Evolutionary conservation across 1,140 invertebrate species (phyloP).

Genomic region (Oppia nitens): DNA sequence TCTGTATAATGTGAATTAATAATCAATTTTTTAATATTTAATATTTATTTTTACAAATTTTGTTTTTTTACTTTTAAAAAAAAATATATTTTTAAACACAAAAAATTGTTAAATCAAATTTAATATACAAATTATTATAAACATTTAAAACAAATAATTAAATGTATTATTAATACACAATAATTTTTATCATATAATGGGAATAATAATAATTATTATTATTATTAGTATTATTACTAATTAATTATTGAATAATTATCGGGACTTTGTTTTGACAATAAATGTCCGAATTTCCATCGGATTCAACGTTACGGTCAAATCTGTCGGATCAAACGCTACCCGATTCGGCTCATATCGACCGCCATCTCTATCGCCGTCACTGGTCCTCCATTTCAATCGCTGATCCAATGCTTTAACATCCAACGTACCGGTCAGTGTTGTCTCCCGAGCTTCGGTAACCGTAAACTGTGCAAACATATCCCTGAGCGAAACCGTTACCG

Average conservation of each 20-base stretch:
- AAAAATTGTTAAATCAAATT: too few species aligned
- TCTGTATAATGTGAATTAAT: too few species aligned
- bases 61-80: too few species aligned
- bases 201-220: too few species aligned
- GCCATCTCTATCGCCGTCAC: neutral
- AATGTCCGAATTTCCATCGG: slow-evolving; percentile 46
- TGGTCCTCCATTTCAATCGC: slow-evolving; percentile 26
- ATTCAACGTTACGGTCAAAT: slow-evolving; percentile 30
- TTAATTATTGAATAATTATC: neutral
- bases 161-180: too few species aligned
- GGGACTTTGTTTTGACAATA: slow-evolving; percentile 25
- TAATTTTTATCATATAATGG: too few species aligned
- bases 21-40: too few species aligned
- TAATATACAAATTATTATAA: too few species aligned
- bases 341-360: neutral
- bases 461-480: slow-evolving; percentile 39
- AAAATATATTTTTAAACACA: too few species aligned
- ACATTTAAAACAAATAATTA: too few species aligned
- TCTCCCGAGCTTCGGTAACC: slow-evolving; percentile 41
- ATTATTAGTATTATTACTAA: too few species aligned
- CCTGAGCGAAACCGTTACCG: slow-evolving; percentile 32
- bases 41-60: too few species aligned
- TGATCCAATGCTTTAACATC: slow-evolving; percentile 38
- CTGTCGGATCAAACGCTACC: neutral
- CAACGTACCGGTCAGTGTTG: slow-evolving; percentile 49